Percentiles rank a stretch among this genome's conserved stretches.
These are phyloP conservation scores for Tachuris rubrigastra DNA, from an alignment of 2,113 vertebrate genomes.

Conservation along the genomic window DNA sequence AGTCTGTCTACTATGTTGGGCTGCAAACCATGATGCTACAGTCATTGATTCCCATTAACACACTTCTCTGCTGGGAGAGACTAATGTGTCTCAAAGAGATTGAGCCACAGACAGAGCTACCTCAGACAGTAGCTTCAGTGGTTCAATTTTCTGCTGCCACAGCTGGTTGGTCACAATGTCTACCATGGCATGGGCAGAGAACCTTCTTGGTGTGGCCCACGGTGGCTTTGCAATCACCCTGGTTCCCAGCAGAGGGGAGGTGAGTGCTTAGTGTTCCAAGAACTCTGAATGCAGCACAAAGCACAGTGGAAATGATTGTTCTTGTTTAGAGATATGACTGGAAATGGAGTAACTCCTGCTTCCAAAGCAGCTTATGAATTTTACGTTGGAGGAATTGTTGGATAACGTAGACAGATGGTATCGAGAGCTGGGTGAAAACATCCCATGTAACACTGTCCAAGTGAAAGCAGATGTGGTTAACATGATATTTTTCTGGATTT, in stretches of 20 bases:
- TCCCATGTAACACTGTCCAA: not conserved
- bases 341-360: not conserved
- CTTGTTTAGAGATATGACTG: not conserved
- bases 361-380: not conserved
- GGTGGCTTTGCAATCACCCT: not conserved
- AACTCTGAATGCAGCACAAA: not conserved
- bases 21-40: not conserved
- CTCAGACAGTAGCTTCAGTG: fast-evolving
- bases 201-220: fast-evolving
- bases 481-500: not conserved
- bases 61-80: not conserved
- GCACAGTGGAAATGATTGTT: not conserved
- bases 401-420: not conserved
- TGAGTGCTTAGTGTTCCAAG: not conserved
- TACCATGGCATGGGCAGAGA: not conserved
- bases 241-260: fast-evolving
- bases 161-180: not conserved
- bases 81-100: not conserved
- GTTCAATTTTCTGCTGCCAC: not conserved
- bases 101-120: not conserved
- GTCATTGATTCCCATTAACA: not conserved
- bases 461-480: not conserved
- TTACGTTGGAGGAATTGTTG: not conserved
- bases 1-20: not conserved
- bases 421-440: not conserved